These are phyloP conservation scores for Coregonus suidteri DNA, from an alignment of 2,797 vertebrate species.

Conservation along the genomic window DNA sequence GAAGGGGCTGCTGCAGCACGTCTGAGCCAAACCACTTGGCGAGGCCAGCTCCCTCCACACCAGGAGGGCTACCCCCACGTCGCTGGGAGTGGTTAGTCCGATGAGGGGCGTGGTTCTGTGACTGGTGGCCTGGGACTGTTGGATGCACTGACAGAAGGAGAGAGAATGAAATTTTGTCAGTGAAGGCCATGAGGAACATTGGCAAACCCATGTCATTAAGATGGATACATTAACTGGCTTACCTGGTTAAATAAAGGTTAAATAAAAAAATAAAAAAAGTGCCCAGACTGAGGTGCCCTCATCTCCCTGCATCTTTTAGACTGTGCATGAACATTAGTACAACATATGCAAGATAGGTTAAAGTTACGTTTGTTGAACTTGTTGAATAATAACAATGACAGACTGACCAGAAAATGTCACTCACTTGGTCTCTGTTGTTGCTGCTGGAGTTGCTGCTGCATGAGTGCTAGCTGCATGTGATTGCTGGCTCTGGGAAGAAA, in stretches of 20 bases:
- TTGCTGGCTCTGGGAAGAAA: slow-evolving; percentile 86
- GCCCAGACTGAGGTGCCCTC: not conserved
- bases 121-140: slow-evolving; percentile 58
- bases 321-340: no score
- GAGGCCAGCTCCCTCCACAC: slow-evolving; percentile 72
- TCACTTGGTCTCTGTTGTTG: slow-evolving; percentile 82
- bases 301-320: no score
- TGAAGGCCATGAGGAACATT: not conserved
- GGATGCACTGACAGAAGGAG: slow-evolving; percentile 67
- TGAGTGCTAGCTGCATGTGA: slow-evolving; percentile 89
- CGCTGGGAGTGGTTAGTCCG: slow-evolving; percentile 79
- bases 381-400: no score
- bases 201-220: not conserved
- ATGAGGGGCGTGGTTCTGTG: slow-evolving; percentile 82
- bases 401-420: slow-evolving; percentile 15
- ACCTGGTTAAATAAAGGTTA: no score
- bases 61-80: slow-evolving; percentile 85
- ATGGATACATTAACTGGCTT: no score
- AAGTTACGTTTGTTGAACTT: not conserved
- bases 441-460: slow-evolving; percentile 83
- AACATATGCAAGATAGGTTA: no score
- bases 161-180: not conserved
- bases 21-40: slow-evolving; percentile 98
- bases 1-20: slow-evolving; percentile 95
- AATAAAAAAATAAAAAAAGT: no score